These are phyloP conservation scores for Drosophila longiperda DNA, from an alignment of 2,888 invertebrate species.

Conservation along the genomic window DNA sequence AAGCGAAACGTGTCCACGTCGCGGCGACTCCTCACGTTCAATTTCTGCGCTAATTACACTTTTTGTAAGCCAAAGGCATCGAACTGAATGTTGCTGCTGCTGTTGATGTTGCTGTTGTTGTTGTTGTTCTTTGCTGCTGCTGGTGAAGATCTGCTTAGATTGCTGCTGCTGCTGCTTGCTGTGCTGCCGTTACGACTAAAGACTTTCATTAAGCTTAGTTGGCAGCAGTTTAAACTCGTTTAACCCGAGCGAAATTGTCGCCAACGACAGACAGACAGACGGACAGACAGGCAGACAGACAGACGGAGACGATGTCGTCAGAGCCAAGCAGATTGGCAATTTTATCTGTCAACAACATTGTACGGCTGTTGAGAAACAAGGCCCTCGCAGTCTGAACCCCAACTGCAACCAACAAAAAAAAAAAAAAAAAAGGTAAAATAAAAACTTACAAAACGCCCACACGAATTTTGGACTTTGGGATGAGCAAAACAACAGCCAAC, in stretches of 20 bases:
- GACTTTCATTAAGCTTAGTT: constrained; percentile 79
- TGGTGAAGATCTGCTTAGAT: constrained; percentile 70
- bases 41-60: constrained; percentile 83
- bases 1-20: constrained; percentile 76
- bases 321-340: constrained; percentile 69
- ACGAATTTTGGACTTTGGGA: constrained; percentile 37
- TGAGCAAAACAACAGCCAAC: not conserved
- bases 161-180: constrained; percentile 36
- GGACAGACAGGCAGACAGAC: constrained; percentile 10
- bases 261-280: constrained; percentile 39
- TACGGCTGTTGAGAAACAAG: constrained; percentile 60
- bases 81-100: constrained; percentile 33
- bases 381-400: constrained; percentile 10
- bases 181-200: constrained; percentile 56
- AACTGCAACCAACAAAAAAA: not conserved
- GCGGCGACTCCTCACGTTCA: constrained; percentile 70
- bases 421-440: not conserved
- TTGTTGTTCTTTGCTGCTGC: constrained; percentile 2
- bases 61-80: constrained; percentile 76
- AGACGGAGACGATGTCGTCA: constrained; percentile 44
- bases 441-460: constrained; percentile 61
- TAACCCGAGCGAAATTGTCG: constrained; percentile 76
- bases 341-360: constrained; percentile 81
- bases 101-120: not conserved
- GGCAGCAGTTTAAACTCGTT: constrained; percentile 75